A percentile compares a stretch with the other conserved stretches of the same genome.
Evolutionary conservation across 1,140 invertebrate species (phyloP).

Genomic region (Drepana arcuata): DNA sequence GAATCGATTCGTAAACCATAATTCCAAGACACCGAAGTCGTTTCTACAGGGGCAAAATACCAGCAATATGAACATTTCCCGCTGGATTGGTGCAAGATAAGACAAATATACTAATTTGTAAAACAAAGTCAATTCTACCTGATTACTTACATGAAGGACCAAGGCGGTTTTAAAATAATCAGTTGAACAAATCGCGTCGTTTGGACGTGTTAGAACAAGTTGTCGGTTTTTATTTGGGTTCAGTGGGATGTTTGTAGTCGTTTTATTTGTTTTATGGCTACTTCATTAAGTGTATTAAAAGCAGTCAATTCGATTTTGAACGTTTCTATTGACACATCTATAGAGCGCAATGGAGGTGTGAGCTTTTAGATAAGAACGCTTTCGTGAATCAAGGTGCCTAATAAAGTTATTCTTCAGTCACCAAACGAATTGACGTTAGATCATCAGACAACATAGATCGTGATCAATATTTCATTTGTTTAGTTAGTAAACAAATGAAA

Average conservation of each 20-base stretch:
- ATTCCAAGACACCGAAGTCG: no score
- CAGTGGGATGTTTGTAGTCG: slow-evolving; percentile 46
- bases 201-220: slow-evolving; percentile 59
- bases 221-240: slow-evolving; percentile 38
- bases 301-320: slow-evolving; percentile 34
- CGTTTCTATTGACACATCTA: slow-evolving; percentile 50
- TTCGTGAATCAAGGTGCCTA: no score
- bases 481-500: no score
- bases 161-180: slow-evolving; percentile 46
- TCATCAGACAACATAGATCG: no score
- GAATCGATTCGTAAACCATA: no score
- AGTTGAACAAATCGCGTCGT: slow-evolving; percentile 53
- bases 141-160: no score
- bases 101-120: slow-evolving; percentile 36
- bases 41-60: neutral
- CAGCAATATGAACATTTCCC: neutral
- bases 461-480: no score
- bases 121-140: slow-evolving; percentile 42
- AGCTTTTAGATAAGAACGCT: no score
- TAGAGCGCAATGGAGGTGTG: neutral
- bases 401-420: no score
- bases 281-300: slow-evolving; percentile 46
- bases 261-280: slow-evolving; percentile 61
- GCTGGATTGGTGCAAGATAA: neutral
- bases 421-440: no score